phyloP scores from a whole-genome alignment of 2,888 invertebrate genomes.

The Hesperia comma region DNA sequence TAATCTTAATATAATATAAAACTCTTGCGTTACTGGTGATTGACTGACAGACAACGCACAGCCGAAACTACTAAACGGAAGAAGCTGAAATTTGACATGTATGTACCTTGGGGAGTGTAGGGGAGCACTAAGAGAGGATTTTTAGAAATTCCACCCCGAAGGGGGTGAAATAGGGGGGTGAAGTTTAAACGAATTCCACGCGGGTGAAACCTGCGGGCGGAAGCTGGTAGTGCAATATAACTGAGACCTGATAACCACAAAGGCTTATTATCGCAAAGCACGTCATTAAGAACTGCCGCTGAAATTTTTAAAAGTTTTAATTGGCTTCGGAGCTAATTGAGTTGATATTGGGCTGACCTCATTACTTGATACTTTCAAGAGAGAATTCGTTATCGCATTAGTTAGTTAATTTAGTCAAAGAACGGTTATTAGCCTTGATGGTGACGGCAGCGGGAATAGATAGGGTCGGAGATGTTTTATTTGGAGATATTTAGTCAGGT shows the following conservation, averaged over 20 bases:
- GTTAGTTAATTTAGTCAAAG: constrained; percentile 6
- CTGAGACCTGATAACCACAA: not conserved
- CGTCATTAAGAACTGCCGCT: constrained; percentile 6
- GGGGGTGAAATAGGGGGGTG: too few relatives aligned
- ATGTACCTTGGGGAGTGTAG: too few relatives aligned
- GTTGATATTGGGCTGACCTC: constrained; percentile 25
- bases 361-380: constrained; percentile 10
- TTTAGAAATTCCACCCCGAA: too few relatives aligned
- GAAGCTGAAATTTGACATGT: too few relatives aligned
- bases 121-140: too few relatives aligned
- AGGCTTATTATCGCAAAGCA: constrained; percentile 10
- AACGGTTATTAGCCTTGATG: constrained; percentile 1
- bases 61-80: too few relatives aligned
- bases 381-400: constrained; percentile 11
- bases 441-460: not conserved
- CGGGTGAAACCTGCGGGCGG: too few relatives aligned
- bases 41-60: too few relatives aligned
- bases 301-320: constrained; percentile 20
- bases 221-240: too few relatives aligned
- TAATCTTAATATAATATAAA: too few relatives aligned
- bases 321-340: constrained; percentile 29
- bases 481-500: not conserved
- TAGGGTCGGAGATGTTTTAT: not conserved
- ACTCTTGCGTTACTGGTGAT: too few relatives aligned
- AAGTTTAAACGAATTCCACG: too few relatives aligned